Evolutionary conservation across 2,113 vertebrate species (phyloP), one percentile per base, ranked within the genome.

Genomic region (Hyperoodon ampullatus): DNA sequence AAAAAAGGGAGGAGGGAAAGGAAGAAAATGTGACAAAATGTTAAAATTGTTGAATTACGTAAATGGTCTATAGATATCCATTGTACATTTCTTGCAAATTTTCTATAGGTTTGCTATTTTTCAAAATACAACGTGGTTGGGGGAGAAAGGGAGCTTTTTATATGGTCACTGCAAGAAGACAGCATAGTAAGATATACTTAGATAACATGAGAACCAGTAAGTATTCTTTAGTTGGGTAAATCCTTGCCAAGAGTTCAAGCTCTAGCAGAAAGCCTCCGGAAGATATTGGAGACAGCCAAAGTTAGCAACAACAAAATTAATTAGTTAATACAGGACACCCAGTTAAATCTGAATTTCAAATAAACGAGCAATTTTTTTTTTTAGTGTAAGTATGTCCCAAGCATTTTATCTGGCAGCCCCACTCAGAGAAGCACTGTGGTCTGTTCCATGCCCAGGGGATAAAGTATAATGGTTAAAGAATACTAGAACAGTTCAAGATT

Each of bases 241-340:
- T 93, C 24, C 60, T 88, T 47, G 60, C 50, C 21, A 28, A 92
- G 30, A 82, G 18, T 15, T 14, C 58, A 87, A 65, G 55, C 33
- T 47, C 42, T 47, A 50, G 42, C 28, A 44, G 8, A 81, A 55
- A 78, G 39, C 33, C 39, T 18, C 35, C 4, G 0, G 15, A 30
- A 87, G 44, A 42, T 28, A 44, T 2, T 33, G 14, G n/a, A 71
- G n/a, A 10, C 24, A n/a, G 53, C 6, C 74, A 50, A 81, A 70
- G 50, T 55, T n/a, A 77, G 53, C 66, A 94, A 75, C 78, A 77
- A 93, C 16, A 82, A n/a, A 68, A 93, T 74, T 42, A 93, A 60
- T 23, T 18, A 30, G 72, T 85, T 35, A 33, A 63, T 75, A 75
- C 21, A 77, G 39, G 14, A 30, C 2, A 15, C 12, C 14, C 8